A percentile compares a stretch with the other conserved stretches of the same genome.
phyloP scores from a whole-genome alignment of 1,140 invertebrate species.

The Scaptodrosophila lebanonensis region DNA sequence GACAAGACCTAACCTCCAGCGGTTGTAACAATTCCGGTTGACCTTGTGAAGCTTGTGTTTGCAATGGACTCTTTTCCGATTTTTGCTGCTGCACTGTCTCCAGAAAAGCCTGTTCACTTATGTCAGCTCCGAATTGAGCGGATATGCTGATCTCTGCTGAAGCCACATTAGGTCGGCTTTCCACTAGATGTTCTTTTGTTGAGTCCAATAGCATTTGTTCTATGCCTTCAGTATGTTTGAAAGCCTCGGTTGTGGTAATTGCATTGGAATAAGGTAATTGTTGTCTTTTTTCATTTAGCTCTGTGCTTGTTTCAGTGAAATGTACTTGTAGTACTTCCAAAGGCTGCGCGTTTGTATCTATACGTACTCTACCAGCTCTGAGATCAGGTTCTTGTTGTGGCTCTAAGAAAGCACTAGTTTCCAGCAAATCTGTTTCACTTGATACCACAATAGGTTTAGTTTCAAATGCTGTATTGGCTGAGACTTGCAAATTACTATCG shows the following conservation, averaged over 20 bases:
- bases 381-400: conserved; percentile 17
- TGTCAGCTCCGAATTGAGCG: conserved; percentile 26
- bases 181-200: background rate
- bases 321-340: conserved; percentile 52
- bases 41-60: conserved; percentile 16
- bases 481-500: conserved; percentile 4
- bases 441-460: conserved; percentile 35
- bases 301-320: conserved; percentile 32
- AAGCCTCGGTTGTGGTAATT: conserved; percentile 17
- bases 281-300: background rate
- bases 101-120: conserved; percentile 36
- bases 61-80: conserved; percentile 8
- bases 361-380: conserved; percentile 17
- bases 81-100: conserved; percentile 24
- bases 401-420: conserved; percentile 11
- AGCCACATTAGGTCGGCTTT: conserved; percentile 23
- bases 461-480: conserved; percentile 24
- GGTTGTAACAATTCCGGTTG: conserved; percentile 36
- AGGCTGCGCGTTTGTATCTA: conserved; percentile 37
- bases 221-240: conserved; percentile 29
- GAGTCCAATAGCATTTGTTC: conserved; percentile 39
- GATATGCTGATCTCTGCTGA: conserved; percentile 38
- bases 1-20: conserved; percentile 28
- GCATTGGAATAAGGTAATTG: conserved; percentile 4
- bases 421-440: conserved; percentile 17